Conservation (phyloP, 2,113 vertebrate species). For the Bubalus kerabau region DNA sequence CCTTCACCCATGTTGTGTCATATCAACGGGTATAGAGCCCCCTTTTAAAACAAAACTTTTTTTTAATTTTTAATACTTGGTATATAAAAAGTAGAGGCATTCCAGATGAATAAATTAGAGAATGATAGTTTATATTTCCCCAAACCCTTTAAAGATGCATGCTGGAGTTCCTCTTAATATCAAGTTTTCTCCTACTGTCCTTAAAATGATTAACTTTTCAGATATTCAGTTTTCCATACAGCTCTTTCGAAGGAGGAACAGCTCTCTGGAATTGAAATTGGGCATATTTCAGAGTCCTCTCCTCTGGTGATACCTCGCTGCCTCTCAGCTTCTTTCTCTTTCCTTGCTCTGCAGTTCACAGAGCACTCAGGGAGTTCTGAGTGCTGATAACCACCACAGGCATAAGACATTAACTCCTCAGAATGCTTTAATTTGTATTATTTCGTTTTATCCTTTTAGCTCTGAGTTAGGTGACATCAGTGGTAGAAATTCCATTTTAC, state of each 20-base stretch:
- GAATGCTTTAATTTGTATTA: constrained; percentile 17
- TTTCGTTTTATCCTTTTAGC: constrained; percentile 36
- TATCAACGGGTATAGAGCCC: not conserved
- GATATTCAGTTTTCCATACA: constrained; percentile 19
- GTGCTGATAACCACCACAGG: not conserved
- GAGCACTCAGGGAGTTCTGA: not conserved
- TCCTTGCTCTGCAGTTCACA: not conserved
- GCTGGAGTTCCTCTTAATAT: not conserved
- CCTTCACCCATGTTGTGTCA: not conserved
- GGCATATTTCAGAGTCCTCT: not conserved
- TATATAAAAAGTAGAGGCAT: not conserved
- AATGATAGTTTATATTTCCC: not conserved
- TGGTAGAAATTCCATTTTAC: constrained; percentile 7
- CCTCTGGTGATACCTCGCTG: not conserved
- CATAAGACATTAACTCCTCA: constrained; percentile 5
- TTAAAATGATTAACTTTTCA: constrained; percentile 43
- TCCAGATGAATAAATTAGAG: not conserved
- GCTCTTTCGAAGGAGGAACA: not conserved
- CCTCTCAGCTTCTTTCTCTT: constrained; percentile 3
- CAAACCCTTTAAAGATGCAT: not conserved
- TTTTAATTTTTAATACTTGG: not conserved
- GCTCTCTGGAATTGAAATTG: not conserved
- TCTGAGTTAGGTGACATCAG: not conserved
- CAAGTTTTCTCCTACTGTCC: not conserved
- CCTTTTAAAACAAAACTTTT: not conserved